Conservation (phyloP, 1,140 invertebrate genomes). For the Ganaspis sp. region DNA sequence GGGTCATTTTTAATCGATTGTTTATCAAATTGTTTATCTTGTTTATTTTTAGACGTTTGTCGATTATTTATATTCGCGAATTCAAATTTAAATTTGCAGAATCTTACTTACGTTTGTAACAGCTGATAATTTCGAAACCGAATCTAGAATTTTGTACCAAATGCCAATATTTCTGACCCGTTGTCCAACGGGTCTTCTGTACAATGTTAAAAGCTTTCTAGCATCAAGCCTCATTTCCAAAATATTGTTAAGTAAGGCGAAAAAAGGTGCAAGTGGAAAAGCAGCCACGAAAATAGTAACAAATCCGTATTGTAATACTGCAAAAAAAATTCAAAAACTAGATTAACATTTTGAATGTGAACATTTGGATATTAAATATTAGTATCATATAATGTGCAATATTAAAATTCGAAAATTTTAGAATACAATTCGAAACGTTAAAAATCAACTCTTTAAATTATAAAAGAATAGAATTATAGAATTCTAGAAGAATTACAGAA, state of each 20-base stretch:
- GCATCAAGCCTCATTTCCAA: slow-evolving; percentile 94
- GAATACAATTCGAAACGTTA: no score
- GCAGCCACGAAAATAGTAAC: slow-evolving; percentile 94
- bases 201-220: slow-evolving; percentile 88
- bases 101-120: slow-evolving; percentile 91
- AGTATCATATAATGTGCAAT: background rate
- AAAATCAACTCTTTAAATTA: no score
- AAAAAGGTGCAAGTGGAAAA: slow-evolving; percentile 92
- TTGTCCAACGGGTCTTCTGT: slow-evolving; percentile 89
- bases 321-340: background rate
- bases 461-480: no score
- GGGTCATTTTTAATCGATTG: no score
- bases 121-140: slow-evolving; percentile 92
- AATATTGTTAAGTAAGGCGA: slow-evolving; percentile 91
- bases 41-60: no score
- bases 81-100: background rate
- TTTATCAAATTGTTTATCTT: no score
- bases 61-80: no score
- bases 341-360: background rate
- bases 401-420: background rate
- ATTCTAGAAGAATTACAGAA: no score
- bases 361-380: background rate
- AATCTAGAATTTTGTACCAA: slow-evolving; percentile 94
- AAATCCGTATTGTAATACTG: slow-evolving; percentile 91
- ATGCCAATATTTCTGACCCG: slow-evolving; percentile 92